Evolutionary conservation across 1,140 invertebrate genomes (phyloP), one percentile per base, ranked within the genome.

Genomic region (Melitaea cinxia): DNA sequence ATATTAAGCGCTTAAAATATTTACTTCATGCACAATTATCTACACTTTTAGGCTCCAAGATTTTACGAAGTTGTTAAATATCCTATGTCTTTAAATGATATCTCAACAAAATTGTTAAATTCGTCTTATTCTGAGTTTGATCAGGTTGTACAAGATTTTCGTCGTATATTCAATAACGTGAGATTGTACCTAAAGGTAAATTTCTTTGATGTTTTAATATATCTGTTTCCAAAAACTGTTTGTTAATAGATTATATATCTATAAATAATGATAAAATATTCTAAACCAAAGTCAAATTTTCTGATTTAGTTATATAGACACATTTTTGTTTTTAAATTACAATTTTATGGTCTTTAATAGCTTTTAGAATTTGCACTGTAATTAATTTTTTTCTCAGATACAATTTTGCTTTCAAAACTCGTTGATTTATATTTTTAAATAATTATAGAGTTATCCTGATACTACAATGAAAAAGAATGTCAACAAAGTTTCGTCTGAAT

Each of bases 61-160:
- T 91, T 89, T 74, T 91, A 90, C 57, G 89, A 91, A 73, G 82
- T 91, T 15, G 83, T 91, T n/a, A 91, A 91, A 66, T 84, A 91
- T 71, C 90, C 90, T 14, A 90, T 91, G 83, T 88, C 87, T 54
- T 77, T 91, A 7, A 80, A 88, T 49, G 85, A 91, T 65, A 89
- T 91, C 59, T 80, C 78, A 17, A 87, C 89, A 3, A 91, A 91
- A 68, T 68, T 91, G 42, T 87, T 83, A 61, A 90, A 86, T 72
- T 83, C 81, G 4, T 79, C 83, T 5, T 91, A 91, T 57, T 83
- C 78, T 14, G 86, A 91, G 57, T 73, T 85, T 23, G 89, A 91
- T 49, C 89, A 91, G 73, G 87, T 91, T 19, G 83, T 89, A 30
- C 87, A 91, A 73, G 90, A 91, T 70, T 90, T 91, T 65, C 82